A percentile compares a stretch with the other conserved stretches of the same genome.
phyloP scores from a whole-genome alignment of 2,888 invertebrate genomes.

The Cantharis lateralis region DNA sequence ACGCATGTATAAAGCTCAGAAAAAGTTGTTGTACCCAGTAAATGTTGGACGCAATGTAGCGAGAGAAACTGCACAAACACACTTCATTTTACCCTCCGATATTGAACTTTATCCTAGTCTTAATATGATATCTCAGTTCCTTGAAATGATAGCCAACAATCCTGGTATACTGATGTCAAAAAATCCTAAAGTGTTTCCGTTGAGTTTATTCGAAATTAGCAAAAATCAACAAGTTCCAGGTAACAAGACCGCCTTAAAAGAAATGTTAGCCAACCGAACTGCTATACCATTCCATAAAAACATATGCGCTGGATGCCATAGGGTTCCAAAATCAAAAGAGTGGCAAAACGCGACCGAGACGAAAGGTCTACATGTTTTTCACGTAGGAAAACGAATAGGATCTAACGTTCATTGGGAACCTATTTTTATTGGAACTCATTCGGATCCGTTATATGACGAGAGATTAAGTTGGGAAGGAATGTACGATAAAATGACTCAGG shows the following conservation, averaged over 20 bases:
- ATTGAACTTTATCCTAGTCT: conserved; percentile 91
- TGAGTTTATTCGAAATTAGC: conserved; percentile 88
- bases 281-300: conserved; percentile 92
- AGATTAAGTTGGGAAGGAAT: conserved; percentile 93
- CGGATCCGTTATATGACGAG: conserved; percentile 88
- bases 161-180: conserved; percentile 65
- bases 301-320: conserved; percentile 87
- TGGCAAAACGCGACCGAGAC: conserved; percentile 80
- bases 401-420: conserved; percentile 89
- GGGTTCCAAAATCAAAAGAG: conserved; percentile 82
- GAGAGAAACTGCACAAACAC: conserved; percentile 78
- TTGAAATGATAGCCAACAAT: conserved; percentile 82
- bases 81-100: conserved; percentile 84
- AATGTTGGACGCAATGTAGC: conserved; percentile 92
- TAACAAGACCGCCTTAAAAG: conserved; percentile 69
- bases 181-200: conserved; percentile 78
- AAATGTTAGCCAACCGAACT: conserved; percentile 75
- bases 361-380: conserved; percentile 76
- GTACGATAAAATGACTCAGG: conserved; percentile 96
- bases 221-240: conserved; percentile 68
- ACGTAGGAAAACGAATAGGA: conserved; percentile 80
- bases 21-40: conserved; percentile 84
- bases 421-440: conserved; percentile 88
- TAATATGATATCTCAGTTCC: conserved; percentile 76
- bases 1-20: conserved; percentile 77